Percentiles rank a stretch among this genome's conserved stretches.
Evolutionary conservation across 2,797 vertebrate genomes (phyloP).

Genomic region (Pygocentrus nattereri): DNA sequence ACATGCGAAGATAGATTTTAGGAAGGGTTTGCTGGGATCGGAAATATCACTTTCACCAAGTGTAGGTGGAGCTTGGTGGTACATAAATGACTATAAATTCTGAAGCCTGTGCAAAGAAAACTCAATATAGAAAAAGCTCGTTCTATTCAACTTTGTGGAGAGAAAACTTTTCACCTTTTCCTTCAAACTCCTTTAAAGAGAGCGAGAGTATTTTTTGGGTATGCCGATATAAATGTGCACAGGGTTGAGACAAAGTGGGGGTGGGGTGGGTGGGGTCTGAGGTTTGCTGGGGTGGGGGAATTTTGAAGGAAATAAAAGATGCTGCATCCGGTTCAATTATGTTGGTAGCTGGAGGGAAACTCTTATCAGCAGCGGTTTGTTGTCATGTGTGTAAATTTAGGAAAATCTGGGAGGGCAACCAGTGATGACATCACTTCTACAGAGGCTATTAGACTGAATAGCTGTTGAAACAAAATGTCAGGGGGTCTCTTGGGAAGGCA

Average conservation of each 20-base stretch:
- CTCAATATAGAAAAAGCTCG: too few species aligned
- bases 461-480: conserved; percentile 43
- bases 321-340: conserved; percentile 37
- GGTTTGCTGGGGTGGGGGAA: neutral
- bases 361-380: conserved; percentile 48
- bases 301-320: conserved; percentile 16
- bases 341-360: conserved; percentile 17
- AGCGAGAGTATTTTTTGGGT: too few species aligned
- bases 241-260: neutral
- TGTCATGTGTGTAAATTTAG: conserved; percentile 47
- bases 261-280: neutral
- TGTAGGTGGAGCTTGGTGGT: too few species aligned
- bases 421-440: conserved; percentile 24
- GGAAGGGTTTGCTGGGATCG: too few species aligned
- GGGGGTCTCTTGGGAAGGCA: conserved; percentile 21
- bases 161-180: too few species aligned
- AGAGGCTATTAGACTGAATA: conserved; percentile 19
- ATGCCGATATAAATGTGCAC: too few species aligned
- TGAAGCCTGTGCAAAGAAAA: too few species aligned
- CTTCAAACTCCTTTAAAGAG: too few species aligned
- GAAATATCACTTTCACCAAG: too few species aligned
- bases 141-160: too few species aligned
- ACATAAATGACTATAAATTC: too few species aligned
- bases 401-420: conserved; percentile 34
- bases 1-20: too few species aligned